Evolutionary conservation across 2,113 vertebrate species (phyloP).

Genomic region (Tragelaphus scriptus): DNA sequence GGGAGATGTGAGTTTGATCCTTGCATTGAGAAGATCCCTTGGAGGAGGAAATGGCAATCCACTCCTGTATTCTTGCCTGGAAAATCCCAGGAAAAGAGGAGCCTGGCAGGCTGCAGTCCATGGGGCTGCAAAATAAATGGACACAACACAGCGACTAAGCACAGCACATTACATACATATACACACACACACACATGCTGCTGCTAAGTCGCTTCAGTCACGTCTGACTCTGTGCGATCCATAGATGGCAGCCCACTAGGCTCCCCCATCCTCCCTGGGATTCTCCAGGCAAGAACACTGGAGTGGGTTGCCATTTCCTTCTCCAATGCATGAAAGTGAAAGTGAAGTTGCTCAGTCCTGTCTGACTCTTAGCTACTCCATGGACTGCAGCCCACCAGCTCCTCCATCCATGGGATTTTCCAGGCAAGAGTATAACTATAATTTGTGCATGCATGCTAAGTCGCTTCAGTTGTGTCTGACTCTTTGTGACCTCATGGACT

Average conservation of each 20-base stretch:
- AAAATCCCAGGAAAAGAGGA: not conserved
- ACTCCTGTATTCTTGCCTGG: not conserved
- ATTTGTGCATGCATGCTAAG: not conserved
- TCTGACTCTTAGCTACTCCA: too few relatives aligned
- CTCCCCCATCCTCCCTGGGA: too few relatives aligned
- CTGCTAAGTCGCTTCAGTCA: too few relatives aligned
- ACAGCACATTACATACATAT: not conserved
- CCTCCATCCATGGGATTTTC: too few relatives aligned
- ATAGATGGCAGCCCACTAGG: too few relatives aligned
- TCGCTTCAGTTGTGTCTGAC: not conserved
- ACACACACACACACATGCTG: not conserved
- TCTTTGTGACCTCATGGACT: not conserved
- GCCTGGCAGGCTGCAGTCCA: not conserved
- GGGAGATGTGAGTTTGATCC: not conserved
- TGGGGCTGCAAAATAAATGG: not conserved
- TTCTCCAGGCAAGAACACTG: too few relatives aligned
- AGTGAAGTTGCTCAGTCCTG: too few relatives aligned
- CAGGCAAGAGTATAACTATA: not conserved
- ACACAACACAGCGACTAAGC: fast-evolving
- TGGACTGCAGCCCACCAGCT: too few relatives aligned
- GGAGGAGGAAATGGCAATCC: not conserved
- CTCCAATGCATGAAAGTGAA: too few relatives aligned
- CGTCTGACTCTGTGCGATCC: fast-evolving
- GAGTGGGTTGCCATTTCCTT: too few relatives aligned
- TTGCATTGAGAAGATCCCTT: not conserved